Conservation (phyloP, 2,797 vertebrate species). For the Sebastes flavidus region DNA sequence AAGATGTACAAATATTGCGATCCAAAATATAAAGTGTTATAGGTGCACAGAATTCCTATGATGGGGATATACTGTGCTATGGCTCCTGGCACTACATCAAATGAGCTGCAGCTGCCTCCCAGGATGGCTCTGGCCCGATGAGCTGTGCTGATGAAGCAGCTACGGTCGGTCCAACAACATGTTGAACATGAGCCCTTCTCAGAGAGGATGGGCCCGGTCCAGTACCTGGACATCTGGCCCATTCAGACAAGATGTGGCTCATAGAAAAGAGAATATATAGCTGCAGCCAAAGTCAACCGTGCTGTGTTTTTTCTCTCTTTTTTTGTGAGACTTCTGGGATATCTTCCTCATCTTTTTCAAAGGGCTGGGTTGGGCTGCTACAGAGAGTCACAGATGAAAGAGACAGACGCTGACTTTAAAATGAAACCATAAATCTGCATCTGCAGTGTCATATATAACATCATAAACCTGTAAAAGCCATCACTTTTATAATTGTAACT, state of each 20-base stretch:
- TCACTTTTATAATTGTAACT: background rate
- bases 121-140: background rate
- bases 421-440: background rate
- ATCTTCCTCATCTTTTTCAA: conserved; percentile 22
- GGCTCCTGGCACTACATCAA: background rate
- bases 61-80: background rate
- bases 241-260: background rate
- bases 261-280: background rate
- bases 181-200: background rate
- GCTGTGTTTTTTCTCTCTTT: background rate
- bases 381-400: background rate
- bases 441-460: background rate
- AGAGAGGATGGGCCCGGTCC: background rate
- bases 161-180: background rate
- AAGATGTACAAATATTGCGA: background rate
- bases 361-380: background rate
- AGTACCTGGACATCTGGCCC: background rate
- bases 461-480: background rate
- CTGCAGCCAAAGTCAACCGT: background rate
- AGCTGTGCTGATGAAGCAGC: background rate
- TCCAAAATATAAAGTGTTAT: background rate
- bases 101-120: background rate
- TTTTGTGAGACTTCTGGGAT: background rate
- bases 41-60: background rate
- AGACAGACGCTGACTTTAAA: background rate